Conservation (phyloP, 2,797 vertebrate genomes). For the Anguilla anguilla region DNA sequence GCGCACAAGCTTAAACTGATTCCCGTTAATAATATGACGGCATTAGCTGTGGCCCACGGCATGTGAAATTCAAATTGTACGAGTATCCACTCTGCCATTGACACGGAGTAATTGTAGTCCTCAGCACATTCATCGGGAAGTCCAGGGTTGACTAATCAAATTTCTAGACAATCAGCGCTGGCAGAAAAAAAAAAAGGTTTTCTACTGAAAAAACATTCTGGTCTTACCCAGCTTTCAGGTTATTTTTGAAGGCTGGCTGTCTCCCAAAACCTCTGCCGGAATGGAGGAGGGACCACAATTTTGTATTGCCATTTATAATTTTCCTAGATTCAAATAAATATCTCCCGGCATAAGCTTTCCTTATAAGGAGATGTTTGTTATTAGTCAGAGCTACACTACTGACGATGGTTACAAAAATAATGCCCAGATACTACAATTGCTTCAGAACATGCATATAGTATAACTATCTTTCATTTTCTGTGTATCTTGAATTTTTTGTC, state of each 20-base stretch:
- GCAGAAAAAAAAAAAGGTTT: constrained; percentile 24
- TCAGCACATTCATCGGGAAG: constrained; percentile 34
- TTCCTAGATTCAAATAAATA: neutral
- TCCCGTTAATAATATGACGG: constrained; percentile 36
- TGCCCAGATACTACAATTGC: no score
- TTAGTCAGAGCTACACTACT: neutral
- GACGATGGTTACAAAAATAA: no score
- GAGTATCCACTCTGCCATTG: constrained; percentile 27
- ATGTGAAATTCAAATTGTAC: constrained; percentile 39
- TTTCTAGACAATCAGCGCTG: constrained; percentile 31
- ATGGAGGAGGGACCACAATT: neutral
- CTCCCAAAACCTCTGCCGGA: neutral
- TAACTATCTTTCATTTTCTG: neutral
- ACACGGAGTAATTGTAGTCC: constrained; percentile 38
- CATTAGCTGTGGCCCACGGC: constrained; percentile 39
- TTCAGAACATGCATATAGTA: neutral
- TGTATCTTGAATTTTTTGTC: neutral
- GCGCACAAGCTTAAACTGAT: constrained; percentile 40
- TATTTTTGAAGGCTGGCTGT: constrained; percentile 15
- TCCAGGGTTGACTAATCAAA: constrained; percentile 35
- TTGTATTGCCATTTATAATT: neutral
- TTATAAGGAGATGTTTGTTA: neutral
- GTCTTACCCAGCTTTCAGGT: neutral
- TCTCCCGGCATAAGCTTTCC: neutral
- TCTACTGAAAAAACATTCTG: constrained; percentile 23